phyloP scores from a whole-genome alignment of 2,797 vertebrate genomes.

The Meda fulgida region DNA sequence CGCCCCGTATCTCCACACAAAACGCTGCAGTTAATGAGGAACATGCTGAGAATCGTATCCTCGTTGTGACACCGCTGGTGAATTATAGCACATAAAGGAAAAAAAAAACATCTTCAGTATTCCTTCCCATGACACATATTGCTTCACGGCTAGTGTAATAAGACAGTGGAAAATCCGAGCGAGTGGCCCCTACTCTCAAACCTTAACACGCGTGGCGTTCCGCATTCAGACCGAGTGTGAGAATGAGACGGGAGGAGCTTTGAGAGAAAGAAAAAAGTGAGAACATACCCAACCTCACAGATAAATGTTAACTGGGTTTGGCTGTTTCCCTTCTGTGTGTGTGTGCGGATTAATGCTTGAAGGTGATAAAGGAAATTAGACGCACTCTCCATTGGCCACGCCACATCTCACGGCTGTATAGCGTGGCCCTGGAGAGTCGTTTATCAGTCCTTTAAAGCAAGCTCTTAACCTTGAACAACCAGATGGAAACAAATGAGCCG shows the following conservation, averaged over 20 bases:
- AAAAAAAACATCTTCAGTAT: slow-evolving; percentile 47
- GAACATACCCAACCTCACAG: slow-evolving; percentile 70
- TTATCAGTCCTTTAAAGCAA: slow-evolving; percentile 75
- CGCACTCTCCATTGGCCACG: slow-evolving; percentile 63
- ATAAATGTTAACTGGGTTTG: slow-evolving; percentile 74
- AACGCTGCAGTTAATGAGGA: slow-evolving; percentile 36
- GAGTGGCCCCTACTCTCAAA: slow-evolving; percentile 50
- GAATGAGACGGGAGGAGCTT: slow-evolving; percentile 40
- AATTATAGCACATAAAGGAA: slow-evolving; percentile 37
- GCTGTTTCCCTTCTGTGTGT: slow-evolving; percentile 68
- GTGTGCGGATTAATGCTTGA: slow-evolving; percentile 81
- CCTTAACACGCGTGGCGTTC: slow-evolving; percentile 44
- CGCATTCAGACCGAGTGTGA: slow-evolving; percentile 47
- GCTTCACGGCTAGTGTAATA: slow-evolving; percentile 58
- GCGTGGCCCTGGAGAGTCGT: slow-evolving; percentile 72
- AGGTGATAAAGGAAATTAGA: slow-evolving; percentile 79
- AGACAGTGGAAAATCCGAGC: slow-evolving; percentile 61
- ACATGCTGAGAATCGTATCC: slow-evolving; percentile 23
- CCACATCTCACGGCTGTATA: slow-evolving; percentile 63
- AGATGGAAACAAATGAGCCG: slow-evolving; percentile 77
- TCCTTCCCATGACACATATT: slow-evolving; percentile 56
- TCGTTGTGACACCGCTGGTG: slow-evolving; percentile 19
- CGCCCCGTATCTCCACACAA: slow-evolving; percentile 33
- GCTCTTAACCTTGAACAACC: slow-evolving; percentile 84
- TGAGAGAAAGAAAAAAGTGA: slow-evolving; percentile 33